Evolutionary conservation across 2,888 invertebrate genomes (phyloP), one percentile per base, ranked within the genome.

Genomic region (Melipona bicolor): DNA sequence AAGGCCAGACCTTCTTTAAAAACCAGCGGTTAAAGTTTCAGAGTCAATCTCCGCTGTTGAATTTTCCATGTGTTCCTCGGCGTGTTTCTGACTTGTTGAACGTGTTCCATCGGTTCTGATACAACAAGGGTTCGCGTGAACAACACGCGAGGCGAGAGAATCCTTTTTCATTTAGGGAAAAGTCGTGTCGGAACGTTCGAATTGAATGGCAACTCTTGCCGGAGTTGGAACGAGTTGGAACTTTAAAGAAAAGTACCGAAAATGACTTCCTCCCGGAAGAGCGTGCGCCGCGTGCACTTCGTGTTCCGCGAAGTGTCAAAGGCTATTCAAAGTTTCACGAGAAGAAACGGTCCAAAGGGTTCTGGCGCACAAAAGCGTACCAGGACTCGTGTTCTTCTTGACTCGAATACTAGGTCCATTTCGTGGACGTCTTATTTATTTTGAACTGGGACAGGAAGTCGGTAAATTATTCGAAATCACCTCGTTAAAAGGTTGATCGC

Each of bases 291-390:
- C n/a, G 52, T 70, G 15, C 15, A n/a, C n/a, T n/a, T 49, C 32
- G 24, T 49, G n/a, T 65, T 54, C 56, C 3, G 49, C 49, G 54
- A 49, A 71, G 71, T 61, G 43, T 71, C 71, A 49, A 49, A 49
- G 72, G 13, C 15, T 43, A 19, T 61, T 32, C 9, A 49, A 52
- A 67, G 43, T 52, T 67, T 71, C 21, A 6, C 61, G 49, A 61
- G 27, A 19, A 61, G 43, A 43, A 27, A n/a, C 6, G 49, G 5
- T 27, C 27, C 21, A 21, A 50, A n/a, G 50, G 36, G 19, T 65
- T 24, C 3, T 43, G 43, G 43, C 24, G 32, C 5, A n/a, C 5
- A 54, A n/a, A 54, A 15, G 17, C 67, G 49, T 13, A 19, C 1
- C 50, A 19, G 68, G 19, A 50, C 24, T 27, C 24, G 9, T 17